Conservation (phyloP, 2,113 vertebrate species). For the Plectropomus leopardus region DNA sequence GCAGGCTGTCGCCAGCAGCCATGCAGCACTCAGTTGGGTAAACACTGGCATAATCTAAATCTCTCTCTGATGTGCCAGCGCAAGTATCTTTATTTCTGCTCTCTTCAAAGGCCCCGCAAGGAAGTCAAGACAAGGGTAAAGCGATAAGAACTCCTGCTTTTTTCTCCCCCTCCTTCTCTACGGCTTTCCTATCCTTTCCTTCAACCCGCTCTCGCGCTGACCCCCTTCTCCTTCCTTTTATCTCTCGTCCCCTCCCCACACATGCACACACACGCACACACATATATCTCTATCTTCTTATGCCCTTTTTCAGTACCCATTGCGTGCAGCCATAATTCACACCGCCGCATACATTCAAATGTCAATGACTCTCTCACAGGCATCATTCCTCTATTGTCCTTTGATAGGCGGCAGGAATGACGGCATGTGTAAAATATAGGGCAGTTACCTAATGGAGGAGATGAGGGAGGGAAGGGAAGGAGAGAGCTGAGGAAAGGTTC, state of each 20-base stretch:
- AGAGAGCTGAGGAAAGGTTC: conserved; percentile 36
- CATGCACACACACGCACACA: conserved; percentile 24
- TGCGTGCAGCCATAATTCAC: conserved; percentile 71
- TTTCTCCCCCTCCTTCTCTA: conserved; percentile 17
- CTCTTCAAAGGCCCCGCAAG: conserved; percentile 74
- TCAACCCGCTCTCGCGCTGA: conserved; percentile 69
- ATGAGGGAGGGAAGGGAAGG: conserved; percentile 37
- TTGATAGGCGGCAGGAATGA: conserved; percentile 76
- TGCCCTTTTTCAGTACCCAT: conserved; percentile 71
- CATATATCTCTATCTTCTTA: conserved; percentile 59
- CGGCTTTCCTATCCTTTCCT: conserved; percentile 65
- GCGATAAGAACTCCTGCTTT: conserved; percentile 68
- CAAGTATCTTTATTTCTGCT: conserved; percentile 67
- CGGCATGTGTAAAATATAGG: conserved; percentile 76
- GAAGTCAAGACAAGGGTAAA: conserved; percentile 82
- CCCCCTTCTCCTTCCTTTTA: conserved; percentile 73
- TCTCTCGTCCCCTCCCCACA: conserved; percentile 39
- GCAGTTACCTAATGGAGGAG: conserved; percentile 78
- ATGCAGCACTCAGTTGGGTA: conserved; percentile 72
- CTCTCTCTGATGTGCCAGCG: conserved; percentile 73
- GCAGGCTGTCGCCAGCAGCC: conserved; percentile 74
- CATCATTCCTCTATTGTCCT: conserved; percentile 79
- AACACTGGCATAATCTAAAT: conserved; percentile 81
- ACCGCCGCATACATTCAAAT: conserved; percentile 75
- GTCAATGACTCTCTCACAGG: conserved; percentile 75